These are phyloP conservation scores for Geotrypetes seraphini DNA, from an alignment of 2,797 vertebrate species.

Conservation along the genomic window DNA sequence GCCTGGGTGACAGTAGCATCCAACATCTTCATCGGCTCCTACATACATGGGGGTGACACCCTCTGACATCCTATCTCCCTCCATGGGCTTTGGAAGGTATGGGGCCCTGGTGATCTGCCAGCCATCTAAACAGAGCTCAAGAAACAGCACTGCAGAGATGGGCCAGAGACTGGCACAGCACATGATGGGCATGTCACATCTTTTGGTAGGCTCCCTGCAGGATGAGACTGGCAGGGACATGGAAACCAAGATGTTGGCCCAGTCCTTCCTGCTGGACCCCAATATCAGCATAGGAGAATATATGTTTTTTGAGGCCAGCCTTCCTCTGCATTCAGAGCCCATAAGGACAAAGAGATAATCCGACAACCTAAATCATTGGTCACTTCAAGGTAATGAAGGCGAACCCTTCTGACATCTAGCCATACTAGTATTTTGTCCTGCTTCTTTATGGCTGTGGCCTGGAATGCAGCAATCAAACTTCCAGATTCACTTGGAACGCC, in stretches of 20 bases:
- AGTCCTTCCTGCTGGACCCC: slow-evolving; percentile 70
- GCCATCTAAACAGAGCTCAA: slow-evolving; percentile 36
- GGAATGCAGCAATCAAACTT: too few species aligned
- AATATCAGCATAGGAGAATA: slow-evolving; percentile 74
- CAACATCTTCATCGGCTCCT: slow-evolving; percentile 70
- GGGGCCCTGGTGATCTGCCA: slow-evolving; percentile 72
- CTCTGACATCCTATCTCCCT: slow-evolving; percentile 11
- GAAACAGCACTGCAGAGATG: slow-evolving; percentile 38
- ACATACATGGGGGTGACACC: slow-evolving; percentile 60
- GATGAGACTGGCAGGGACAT: slow-evolving; percentile 66
- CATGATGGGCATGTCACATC: slow-evolving; percentile 76
- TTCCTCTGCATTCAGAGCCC: too few species aligned
- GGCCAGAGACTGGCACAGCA: slow-evolving; percentile 79
- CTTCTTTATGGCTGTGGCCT: too few species aligned
- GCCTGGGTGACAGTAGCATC: slow-evolving; percentile 60
- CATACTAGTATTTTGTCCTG: too few species aligned
- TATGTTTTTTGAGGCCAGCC: too few species aligned
- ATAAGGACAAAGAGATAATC: too few species aligned
- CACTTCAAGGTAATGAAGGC: too few species aligned
- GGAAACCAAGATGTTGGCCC: slow-evolving; percentile 77
- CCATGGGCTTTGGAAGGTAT: slow-evolving; percentile 73
- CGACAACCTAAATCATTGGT: too few species aligned
- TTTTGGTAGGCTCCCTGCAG: slow-evolving; percentile 67
- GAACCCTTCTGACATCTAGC: too few species aligned
- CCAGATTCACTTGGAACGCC: too few species aligned